phyloP scores from a whole-genome alignment of 2,113 vertebrate species.

The Scomber japonicus region DNA sequence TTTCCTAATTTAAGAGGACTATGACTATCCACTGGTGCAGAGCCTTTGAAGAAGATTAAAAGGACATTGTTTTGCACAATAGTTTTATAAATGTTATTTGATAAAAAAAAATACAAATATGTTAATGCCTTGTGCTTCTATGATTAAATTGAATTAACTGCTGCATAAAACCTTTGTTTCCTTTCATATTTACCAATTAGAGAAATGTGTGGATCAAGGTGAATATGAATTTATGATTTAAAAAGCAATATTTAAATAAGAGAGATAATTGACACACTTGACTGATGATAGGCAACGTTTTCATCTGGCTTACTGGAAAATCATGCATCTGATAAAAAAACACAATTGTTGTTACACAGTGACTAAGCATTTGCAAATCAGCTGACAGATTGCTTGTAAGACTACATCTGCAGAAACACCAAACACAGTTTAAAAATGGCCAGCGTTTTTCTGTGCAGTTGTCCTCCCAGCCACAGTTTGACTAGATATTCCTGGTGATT shows the following conservation, averaged over 20 bases:
- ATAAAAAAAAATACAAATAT: slow-evolving; percentile 81
- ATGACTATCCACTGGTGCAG: slow-evolving; percentile 86
- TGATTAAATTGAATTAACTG: slow-evolving; percentile 98
- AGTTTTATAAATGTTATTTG: slow-evolving; percentile 89
- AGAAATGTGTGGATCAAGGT: slow-evolving; percentile 32
- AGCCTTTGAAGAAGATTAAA: slow-evolving; percentile 85
- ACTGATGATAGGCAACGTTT: not conserved
- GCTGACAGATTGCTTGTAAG: slow-evolving; percentile 36
- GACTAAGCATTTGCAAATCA: slow-evolving; percentile 56
- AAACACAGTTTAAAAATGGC: slow-evolving; percentile 37
- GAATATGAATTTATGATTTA: not conserved
- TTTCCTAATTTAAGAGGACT: slow-evolving; percentile 87
- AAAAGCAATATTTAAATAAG: slow-evolving; percentile 10
- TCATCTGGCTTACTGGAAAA: slow-evolving; percentile 7
- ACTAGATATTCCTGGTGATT: slow-evolving; percentile 56
- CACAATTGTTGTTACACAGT: slow-evolving; percentile 29
- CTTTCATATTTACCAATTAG: slow-evolving; percentile 80
- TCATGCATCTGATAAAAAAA: not conserved
- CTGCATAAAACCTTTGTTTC: slow-evolving; percentile 89
- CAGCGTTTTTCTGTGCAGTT: slow-evolving; percentile 29
- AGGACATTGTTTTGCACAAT: slow-evolving; percentile 95
- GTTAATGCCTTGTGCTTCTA: slow-evolving; percentile 85
- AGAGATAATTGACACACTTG: slow-evolving; percentile 6
- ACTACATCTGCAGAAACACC: slow-evolving; percentile 41
- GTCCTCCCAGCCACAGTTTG: slow-evolving; percentile 45